phyloP scores from a whole-genome alignment of 2,113 vertebrate species.

The Synchiropus splendidus region DNA sequence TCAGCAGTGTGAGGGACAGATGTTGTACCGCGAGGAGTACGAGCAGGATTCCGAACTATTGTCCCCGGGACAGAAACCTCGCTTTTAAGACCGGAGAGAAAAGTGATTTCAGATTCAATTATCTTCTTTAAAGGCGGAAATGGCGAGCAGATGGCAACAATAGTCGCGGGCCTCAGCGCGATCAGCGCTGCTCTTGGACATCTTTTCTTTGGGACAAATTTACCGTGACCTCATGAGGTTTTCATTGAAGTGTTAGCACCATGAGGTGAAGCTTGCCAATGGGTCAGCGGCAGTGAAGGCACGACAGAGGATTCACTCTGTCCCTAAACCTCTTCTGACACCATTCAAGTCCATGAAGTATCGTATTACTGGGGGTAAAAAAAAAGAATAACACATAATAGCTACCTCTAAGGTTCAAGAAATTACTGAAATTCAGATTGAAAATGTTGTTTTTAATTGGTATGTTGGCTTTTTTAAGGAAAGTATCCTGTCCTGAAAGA shows the following conservation, averaged over 20 bases:
- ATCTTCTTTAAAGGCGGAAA: conserved; percentile 67
- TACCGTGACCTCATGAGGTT: conserved; percentile 77
- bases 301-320: conserved; percentile 17
- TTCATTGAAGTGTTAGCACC: conserved; percentile 75
- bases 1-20: conserved; percentile 76
- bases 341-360: no score
- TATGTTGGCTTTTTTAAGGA: no score
- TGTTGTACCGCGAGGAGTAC: conserved; percentile 84
- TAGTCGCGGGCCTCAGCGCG: conserved; percentile 68
- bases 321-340: conserved; percentile 23
- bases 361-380: no score
- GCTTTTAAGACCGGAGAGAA: conserved; percentile 54
- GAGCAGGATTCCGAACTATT: conserved; percentile 72
- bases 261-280: conserved; percentile 54
- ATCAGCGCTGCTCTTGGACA: conserved; percentile 68
- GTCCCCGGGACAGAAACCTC: conserved; percentile 50
- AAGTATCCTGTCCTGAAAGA: no score
- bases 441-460: no score
- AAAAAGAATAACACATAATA: no score
- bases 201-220: conserved; percentile 81
- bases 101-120: conserved; percentile 86
- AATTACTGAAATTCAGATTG: no score
- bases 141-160: conserved; percentile 86
- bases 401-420: no score
- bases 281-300: conserved; percentile 58